Conservation (phyloP, 2,888 invertebrate genomes). For the Acanthoscelides obtectus region DNA sequence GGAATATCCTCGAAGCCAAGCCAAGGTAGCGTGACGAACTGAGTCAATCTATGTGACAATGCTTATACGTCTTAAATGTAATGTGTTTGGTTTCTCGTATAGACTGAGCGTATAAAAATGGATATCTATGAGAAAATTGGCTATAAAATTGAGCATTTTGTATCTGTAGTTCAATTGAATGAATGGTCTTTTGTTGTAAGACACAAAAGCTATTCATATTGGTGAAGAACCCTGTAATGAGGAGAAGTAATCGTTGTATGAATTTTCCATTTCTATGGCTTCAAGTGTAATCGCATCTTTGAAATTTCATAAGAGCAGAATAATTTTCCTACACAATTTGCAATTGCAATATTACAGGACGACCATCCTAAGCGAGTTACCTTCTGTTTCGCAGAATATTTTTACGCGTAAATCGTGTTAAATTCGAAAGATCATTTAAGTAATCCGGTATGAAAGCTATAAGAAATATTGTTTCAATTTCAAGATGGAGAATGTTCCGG, state of each 20-base stretch:
- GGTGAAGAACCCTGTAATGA: neutral
- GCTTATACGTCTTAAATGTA: neutral
- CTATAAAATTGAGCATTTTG: neutral
- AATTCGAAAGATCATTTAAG: too few species aligned
- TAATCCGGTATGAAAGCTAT: too few species aligned
- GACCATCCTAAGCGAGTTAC: too few species aligned
- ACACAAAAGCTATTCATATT: neutral
- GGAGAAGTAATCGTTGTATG: neutral
- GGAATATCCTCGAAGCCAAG: too few species aligned
- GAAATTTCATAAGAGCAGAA: neutral
- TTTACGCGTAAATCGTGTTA: too few species aligned
- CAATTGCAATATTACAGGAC: neutral
- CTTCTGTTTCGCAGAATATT: too few species aligned
- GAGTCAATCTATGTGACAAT: neutral
- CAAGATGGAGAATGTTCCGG: too few species aligned
- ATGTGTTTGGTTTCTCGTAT: neutral
- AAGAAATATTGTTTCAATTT: too few species aligned
- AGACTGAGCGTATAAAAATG: neutral
- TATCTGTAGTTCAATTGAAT: neutral
- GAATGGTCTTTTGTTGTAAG: neutral
- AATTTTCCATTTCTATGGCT: neutral
- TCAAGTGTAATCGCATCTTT: neutral
- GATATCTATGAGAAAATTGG: neutral
- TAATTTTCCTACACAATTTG: too few species aligned
- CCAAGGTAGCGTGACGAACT: too few species aligned